phyloP scores from a whole-genome alignment of 2,888 invertebrate species.

The Patella depressa region DNA sequence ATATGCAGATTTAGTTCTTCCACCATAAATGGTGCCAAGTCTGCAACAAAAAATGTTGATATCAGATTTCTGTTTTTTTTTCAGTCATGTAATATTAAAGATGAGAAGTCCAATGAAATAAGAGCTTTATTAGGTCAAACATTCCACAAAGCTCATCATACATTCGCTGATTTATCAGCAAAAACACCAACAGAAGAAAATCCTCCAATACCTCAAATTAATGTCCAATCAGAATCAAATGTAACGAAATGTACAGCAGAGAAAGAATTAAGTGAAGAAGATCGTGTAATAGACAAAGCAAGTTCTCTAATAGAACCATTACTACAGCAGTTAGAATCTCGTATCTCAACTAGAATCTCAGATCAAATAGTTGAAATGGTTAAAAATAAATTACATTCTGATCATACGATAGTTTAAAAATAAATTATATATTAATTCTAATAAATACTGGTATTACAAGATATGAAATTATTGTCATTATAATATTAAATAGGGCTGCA shows the following conservation, averaged over 20 bases:
- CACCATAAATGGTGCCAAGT: too few relatives aligned
- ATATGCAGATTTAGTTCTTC: too few relatives aligned
- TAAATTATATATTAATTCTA: too few relatives aligned
- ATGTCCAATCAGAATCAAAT: not conserved
- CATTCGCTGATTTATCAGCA: conserved; percentile 17
- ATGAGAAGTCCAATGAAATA: conserved; percentile 14
- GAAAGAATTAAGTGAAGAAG: not conserved
- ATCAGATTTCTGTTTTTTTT: not conserved
- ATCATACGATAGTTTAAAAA: not conserved
- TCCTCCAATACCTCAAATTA: not conserved
- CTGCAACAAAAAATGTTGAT: too few relatives aligned
- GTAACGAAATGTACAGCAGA: not conserved
- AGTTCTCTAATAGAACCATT: not conserved
- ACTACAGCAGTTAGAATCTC: not conserved
- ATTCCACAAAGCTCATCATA: conserved; percentile 18
- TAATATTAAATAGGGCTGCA: too few relatives aligned
- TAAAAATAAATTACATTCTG: not conserved
- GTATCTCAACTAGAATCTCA: not conserved
- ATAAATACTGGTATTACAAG: too few relatives aligned
- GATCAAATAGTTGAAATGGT: not conserved
- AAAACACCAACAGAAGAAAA: not conserved
- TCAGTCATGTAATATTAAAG: conserved; percentile 11
- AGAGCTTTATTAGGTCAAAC: conserved; percentile 11
- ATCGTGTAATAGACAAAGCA: not conserved
- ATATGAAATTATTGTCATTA: too few relatives aligned